Percentiles rank a stretch among this genome's conserved stretches.
phyloP scores from a whole-genome alignment of 2,888 invertebrate species.

The Digitonthophagus gazella region DNA sequence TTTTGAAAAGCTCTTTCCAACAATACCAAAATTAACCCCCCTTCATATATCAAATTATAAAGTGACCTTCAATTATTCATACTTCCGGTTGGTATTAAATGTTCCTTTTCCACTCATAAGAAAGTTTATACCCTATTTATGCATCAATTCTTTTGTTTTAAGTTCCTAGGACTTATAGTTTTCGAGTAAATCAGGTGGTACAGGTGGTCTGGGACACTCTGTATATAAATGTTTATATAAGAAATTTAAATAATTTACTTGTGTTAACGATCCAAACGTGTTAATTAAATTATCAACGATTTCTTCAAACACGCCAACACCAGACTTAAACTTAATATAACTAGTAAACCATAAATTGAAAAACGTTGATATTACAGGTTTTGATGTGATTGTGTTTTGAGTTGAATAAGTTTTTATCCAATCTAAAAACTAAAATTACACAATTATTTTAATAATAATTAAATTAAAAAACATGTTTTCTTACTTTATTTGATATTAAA shows the following conservation, averaged over 20 bases:
- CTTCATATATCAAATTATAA: no score
- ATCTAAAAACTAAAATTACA: conserved; percentile 44
- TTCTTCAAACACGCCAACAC: conserved; percentile 48
- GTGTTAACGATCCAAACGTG: conserved; percentile 50
- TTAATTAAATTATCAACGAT: conserved; percentile 50
- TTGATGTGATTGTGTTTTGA: conserved; percentile 41
- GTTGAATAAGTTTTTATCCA: conserved; percentile 48
- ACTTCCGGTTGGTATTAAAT: no score
- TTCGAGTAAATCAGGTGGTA: no score
- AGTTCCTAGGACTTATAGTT: no score
- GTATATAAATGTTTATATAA: no score
- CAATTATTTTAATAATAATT: neutral
- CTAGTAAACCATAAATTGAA: conserved; percentile 46
- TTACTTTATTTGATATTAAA: conserved; percentile 35
- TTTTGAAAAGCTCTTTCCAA: no score
- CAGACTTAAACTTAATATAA: conserved; percentile 46
- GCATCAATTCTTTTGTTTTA: no score
- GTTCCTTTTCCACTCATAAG: no score
- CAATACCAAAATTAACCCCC: no score
- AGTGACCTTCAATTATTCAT: no score
- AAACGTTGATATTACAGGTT: conserved; percentile 42
- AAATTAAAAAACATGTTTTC: conserved; percentile 30
- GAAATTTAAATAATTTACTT: conserved; percentile 44
- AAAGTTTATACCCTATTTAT: no score
- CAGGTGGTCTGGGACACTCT: no score